Conservation (phyloP, 1,140 invertebrate species). For the Proctacanthus coquilletti region DNA sequence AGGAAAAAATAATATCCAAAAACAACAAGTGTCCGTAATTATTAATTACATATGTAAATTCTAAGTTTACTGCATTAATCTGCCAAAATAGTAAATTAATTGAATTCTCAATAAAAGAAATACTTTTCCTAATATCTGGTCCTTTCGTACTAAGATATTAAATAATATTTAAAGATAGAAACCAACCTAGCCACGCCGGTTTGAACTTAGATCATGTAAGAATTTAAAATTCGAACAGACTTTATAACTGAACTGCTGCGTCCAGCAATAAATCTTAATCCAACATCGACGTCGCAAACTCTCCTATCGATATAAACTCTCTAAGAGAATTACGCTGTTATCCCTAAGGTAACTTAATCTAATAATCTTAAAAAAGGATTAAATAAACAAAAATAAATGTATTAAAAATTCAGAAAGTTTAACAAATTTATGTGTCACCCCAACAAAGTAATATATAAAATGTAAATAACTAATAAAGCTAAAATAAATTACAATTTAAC, state of each 20-base stretch:
- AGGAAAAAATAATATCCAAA: constrained; percentile 30
- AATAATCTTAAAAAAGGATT: no score
- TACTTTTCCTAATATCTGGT: constrained; percentile 29
- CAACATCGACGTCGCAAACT: constrained; percentile 67
- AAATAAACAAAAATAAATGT: no score
- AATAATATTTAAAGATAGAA: constrained; percentile 45
- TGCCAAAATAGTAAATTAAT: constrained; percentile 39
- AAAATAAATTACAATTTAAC: no score
- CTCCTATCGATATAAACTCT: no score
- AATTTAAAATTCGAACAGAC: constrained; percentile 64
- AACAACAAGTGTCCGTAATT: constrained; percentile 33
- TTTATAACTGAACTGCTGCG: constrained; percentile 41
- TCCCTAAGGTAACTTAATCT: no score
- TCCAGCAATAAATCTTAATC: constrained; percentile 47
- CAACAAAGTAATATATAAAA: no score
- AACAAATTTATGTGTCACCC: no score
- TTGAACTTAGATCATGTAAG: constrained; percentile 66
- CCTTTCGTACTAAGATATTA: constrained; percentile 51
- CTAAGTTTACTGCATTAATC: constrained; percentile 46
- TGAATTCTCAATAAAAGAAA: constrained; percentile 29
- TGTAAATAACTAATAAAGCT: no score
- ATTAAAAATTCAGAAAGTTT: no score
- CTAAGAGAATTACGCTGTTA: no score
- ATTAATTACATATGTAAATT: constrained; percentile 38
- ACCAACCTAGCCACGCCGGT: constrained; percentile 57